These are phyloP conservation scores for Dicyrtoma fusca DNA, from an alignment of 2,888 invertebrate genomes.

Conservation along the genomic window DNA sequence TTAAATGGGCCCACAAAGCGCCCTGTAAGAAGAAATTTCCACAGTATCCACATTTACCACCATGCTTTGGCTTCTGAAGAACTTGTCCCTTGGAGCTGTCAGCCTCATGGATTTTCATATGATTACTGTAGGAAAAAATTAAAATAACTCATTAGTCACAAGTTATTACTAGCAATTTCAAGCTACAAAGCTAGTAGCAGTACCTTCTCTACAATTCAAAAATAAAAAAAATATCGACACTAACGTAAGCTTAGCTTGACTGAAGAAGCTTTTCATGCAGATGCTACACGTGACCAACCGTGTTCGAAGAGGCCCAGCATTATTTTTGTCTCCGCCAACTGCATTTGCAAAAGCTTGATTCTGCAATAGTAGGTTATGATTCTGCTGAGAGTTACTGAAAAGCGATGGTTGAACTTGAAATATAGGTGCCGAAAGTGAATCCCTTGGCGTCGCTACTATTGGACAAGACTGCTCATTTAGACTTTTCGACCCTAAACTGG, in stretches of 20 bases:
- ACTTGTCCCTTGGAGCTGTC: background rate
- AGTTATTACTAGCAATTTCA: background rate
- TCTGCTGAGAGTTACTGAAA: too few relatives aligned
- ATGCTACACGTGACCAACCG: background rate
- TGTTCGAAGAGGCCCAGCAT: background rate
- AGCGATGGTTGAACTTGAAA: too few relatives aligned
- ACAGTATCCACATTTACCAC: conserved; percentile 20
- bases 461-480: too few relatives aligned
- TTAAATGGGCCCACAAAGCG: conserved; percentile 10
- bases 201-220: background rate
- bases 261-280: conserved; percentile 13
- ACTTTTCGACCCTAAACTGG: too few relatives aligned
- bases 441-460: too few relatives aligned
- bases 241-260: background rate
- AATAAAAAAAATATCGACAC: background rate
- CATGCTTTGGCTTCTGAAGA: background rate
- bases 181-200: too few relatives aligned
- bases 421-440: too few relatives aligned
- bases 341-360: background rate
- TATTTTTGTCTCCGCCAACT: background rate
- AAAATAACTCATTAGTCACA: background rate
- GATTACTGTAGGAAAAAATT: background rate
- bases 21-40: background rate
- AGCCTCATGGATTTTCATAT: background rate
- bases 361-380: background rate